Evolutionary conservation across 2,888 invertebrate genomes (phyloP), one percentile per base, ranked within the genome.

Genomic region (Erpobdella octoculata): DNA sequence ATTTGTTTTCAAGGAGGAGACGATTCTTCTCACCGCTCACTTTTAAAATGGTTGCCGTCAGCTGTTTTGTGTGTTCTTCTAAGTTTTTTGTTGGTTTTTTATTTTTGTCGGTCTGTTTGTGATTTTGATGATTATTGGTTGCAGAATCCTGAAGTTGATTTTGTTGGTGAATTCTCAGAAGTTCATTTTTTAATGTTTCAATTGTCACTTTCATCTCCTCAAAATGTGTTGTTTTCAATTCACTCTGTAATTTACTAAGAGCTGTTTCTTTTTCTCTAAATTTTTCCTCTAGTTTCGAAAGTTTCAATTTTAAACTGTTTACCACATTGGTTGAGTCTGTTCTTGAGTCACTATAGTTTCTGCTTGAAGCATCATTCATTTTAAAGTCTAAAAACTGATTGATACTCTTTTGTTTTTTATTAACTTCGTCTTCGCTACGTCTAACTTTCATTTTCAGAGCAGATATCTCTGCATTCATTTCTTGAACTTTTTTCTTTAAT

Each of bases 171-270:
- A 83, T 77, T 33, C 83, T 74, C 2, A 80, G 75, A 58, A 83
- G 78, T 72, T 83, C 83, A 61, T 78, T 78, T 73, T 80, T 81
- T 36, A 80, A 78, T 35, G 78, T 79, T 70, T 82, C 82, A 76
- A 81, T 74, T 72, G 82, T 82, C 21, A 79, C 74, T 61, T 78
- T 80, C 77, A 82, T 75, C 72, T 83, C 83, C 37, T 81, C 82
- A 33, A 80, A 73, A 72, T 81, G 82, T 28, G 83, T 82, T 15
- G 80, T 79, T 73, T 82, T 82, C 73, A 83, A 66, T 74, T 83
- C 82, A 76, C 79, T 78, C 73, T 81, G 80, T 3, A 83, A 74
- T 74, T 82, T 82, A 66, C 81, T 82, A 74, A 21, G 62, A 72
- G n/a, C 31, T 33, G 1, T 31, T 21, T 62, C 28, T 62, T 62